Conservation (phyloP, 2,888 invertebrate species). For the Shargacucullia verbasci region DNA sequence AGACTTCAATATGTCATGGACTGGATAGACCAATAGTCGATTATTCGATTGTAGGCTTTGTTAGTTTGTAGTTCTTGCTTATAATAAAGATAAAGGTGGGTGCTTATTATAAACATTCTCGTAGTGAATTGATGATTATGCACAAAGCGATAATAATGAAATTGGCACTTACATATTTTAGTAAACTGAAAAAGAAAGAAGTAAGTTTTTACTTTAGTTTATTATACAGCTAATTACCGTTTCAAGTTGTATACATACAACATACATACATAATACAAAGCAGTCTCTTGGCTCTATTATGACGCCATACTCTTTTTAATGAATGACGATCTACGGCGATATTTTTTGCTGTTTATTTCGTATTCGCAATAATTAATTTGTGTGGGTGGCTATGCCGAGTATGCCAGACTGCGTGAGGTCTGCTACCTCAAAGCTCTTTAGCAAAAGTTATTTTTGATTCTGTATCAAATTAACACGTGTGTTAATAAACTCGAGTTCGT, state of each 20-base stretch:
- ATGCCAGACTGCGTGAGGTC: conserved; percentile 48
- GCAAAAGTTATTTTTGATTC: conserved; percentile 16
- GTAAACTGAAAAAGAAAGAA: too few relatives aligned
- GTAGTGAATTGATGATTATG: neutral
- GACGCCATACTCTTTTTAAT: conserved; percentile 15
- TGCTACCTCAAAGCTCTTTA: conserved; percentile 18
- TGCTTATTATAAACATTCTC: too few relatives aligned
- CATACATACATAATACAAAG: too few relatives aligned
- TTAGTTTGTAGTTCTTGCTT: too few relatives aligned
- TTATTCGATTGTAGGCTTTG: conserved; percentile 8
- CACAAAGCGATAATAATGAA: too few relatives aligned
- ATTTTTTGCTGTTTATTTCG: conserved; percentile 39
- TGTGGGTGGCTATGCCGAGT: conserved; percentile 27
- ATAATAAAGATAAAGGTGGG: too few relatives aligned
- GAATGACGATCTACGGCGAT: conserved; percentile 22
- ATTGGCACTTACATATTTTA: too few relatives aligned
- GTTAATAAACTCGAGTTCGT: conserved; percentile 28
- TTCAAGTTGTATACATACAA: conserved; percentile 22
- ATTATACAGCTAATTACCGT: conserved; percentile 5
- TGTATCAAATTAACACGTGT: conserved; percentile 33
- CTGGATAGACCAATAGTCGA: conserved; percentile 11
- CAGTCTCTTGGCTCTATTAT: conserved; percentile 11
- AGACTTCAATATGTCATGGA: neutral
- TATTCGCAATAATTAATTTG: conserved; percentile 32
- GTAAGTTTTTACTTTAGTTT: too few relatives aligned